Evolutionary conservation across 2,113 vertebrate species (phyloP), one percentile per base, ranked within the genome.

Genomic region (Alethe diademata): DNA sequence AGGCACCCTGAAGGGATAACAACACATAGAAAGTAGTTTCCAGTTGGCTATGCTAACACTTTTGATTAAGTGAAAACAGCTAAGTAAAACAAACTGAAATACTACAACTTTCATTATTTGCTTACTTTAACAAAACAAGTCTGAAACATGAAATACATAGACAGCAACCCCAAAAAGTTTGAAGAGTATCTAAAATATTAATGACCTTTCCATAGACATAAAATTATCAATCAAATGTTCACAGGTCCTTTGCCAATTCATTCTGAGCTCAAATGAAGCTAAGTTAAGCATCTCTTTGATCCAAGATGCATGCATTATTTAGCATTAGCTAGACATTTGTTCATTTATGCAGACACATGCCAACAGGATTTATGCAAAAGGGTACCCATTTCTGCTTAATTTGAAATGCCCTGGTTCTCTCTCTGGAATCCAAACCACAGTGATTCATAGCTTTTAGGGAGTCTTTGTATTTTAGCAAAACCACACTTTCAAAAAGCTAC

Each of bases 271-370:
- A 84, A 85, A 82, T 1, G n/a, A 85, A 91, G 73, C 78, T 91
- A 93, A 85, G 71, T 94, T 95, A 91, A 91, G 91, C 70, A 95
- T 75, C 62, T 85, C 74, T 90, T 73, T 82, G 87, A 95, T 94
- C 81, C 73, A 89, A 92, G 65, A 92, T 1, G 1, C 69, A 96
- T 92, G 65, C 70, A 96, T 92, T 93, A 96, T 97, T 96, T 93
- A 96, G 83, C 36, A 91, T 74, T 75, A 92, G 53, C 66, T 85
- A 95, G 84, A 94, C 80, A 87, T 81, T 94, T 76, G 80, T 82
- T 95, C 91, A 85, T 75, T 91, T 94, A 82, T 61, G 71, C 78
- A 94, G 86, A 78, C 80, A 91, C 61, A 89, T 91, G 94, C 84
- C 73, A 91, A 72, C 18, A 84, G 87, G 93, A 95, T 92, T 94